phyloP scores from a whole-genome alignment of 2,797 vertebrate species.

The Chloroceryle inda region DNA sequence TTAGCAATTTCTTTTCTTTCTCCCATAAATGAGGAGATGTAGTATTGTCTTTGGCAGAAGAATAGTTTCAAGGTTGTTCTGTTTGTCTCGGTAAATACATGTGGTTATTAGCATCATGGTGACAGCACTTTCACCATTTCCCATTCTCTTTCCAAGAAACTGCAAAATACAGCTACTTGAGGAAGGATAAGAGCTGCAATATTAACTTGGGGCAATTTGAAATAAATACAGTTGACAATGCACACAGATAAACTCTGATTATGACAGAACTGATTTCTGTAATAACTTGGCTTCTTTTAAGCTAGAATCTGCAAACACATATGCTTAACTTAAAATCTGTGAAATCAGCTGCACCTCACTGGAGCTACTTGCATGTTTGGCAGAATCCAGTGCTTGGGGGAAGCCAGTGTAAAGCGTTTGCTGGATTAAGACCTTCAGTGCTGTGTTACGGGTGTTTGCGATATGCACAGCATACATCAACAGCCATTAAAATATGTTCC shows the following conservation, averaged over 20 bases:
- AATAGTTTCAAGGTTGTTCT: conserved; percentile 5
- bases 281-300: conserved; percentile 48
- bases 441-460: conserved; percentile 8
- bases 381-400: neutral
- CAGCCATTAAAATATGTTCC: conserved; percentile 72
- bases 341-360: neutral
- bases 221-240: conserved; percentile 58
- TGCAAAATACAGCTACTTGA: conserved; percentile 15
- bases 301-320: conserved; percentile 29
- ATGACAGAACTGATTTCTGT: conserved; percentile 55
- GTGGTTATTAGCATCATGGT: neutral
- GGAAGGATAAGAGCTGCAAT: conserved; percentile 21
- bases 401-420: neutral
- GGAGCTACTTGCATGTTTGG: neutral
- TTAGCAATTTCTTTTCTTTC: conserved; percentile 6
- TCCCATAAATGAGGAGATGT: neutral
- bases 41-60: conserved; percentile 56
- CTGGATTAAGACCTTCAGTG: neutral
- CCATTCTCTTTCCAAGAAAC: neutral
- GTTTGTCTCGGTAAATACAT: conserved; percentile 29
- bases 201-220: conserved; percentile 58
- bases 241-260: conserved; percentile 42
- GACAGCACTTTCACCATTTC: conserved; percentile 11
- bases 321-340: conserved; percentile 40
- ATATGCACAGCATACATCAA: conserved; percentile 61